Percentiles rank a stretch among this genome's conserved stretches.
Evolutionary conservation across 2,888 invertebrate species (phyloP).

Genomic region (Melanostoma mellinum): DNA sequence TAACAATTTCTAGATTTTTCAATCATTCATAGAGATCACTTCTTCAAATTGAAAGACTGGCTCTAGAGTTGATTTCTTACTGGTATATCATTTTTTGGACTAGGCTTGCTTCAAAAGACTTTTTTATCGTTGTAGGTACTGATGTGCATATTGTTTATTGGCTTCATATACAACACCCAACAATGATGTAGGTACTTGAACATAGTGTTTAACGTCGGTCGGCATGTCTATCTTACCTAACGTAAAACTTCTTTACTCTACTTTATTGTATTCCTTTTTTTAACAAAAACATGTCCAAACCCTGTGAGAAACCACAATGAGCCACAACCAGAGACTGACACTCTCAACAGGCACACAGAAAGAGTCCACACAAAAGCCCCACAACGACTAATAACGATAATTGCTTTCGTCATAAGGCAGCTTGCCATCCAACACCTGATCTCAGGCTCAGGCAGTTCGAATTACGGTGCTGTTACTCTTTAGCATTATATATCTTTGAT

Average conservation of each 20-base stretch:
- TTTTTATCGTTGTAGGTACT: too few species aligned
- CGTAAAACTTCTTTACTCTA: conserved; percentile 1
- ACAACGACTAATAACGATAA: conserved; percentile 70
- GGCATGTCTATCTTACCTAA: not conserved
- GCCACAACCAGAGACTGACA: conserved; percentile 20
- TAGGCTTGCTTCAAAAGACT: too few species aligned
- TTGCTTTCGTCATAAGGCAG: conserved; percentile 70
- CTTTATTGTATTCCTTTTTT: conserved; percentile 1
- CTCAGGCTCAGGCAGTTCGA: conserved; percentile 39
- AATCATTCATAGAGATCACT: too few species aligned
- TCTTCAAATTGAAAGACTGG: too few species aligned
- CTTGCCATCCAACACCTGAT: conserved; percentile 70
- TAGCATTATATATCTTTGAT: conserved; percentile 51
- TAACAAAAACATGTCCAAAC: conserved; percentile 37
- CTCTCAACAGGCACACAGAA: conserved; percentile 40
- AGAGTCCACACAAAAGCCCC: conserved; percentile 49
- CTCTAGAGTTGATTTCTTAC: too few species aligned
- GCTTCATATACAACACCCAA: conserved; percentile 12
- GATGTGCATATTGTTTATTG: conserved; percentile 1
- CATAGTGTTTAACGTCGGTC: conserved; percentile 9
- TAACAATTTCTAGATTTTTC: too few species aligned
- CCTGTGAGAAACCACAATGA: conserved; percentile 51
- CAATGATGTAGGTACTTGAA: conserved; percentile 1
- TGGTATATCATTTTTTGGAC: too few species aligned
- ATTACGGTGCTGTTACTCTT: conserved; percentile 59